phyloP scores from a whole-genome alignment of 2,113 vertebrate genomes.

The Gallinago paraguaiae region DNA sequence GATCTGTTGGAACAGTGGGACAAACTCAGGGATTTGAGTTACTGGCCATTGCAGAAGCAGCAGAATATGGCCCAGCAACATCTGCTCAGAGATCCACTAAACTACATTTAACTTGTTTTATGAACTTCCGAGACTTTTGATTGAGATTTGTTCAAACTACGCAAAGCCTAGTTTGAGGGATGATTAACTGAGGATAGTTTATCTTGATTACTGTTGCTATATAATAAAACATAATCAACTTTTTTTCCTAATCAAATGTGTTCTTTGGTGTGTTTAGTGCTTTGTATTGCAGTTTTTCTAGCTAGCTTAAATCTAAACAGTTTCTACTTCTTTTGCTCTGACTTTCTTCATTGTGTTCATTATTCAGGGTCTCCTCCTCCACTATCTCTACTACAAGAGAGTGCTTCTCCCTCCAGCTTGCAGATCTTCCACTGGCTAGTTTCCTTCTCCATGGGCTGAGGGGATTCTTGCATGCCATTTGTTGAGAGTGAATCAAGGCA shows the following conservation, averaged over 20 bases:
- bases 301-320: background rate
- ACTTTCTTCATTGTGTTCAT: background rate
- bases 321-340: background rate
- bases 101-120: background rate
- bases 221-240: background rate
- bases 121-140: background rate
- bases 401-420: background rate
- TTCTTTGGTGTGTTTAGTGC: background rate
- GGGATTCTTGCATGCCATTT: background rate
- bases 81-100: background rate
- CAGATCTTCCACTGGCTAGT: background rate
- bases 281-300: background rate
- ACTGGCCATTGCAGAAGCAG: background rate
- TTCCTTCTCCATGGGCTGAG: background rate
- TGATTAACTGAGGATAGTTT: background rate
- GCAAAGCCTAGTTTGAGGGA: background rate
- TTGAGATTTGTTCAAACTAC: background rate
- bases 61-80: rapidly evolving
- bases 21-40: background rate
- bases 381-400: background rate
- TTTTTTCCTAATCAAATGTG: background rate
- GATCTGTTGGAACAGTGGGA: background rate
- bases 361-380: background rate
- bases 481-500: background rate
- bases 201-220: background rate